These are phyloP conservation scores for Cheilosia vulpina DNA, from an alignment of 2,888 invertebrate species.

Conservation along the genomic window DNA sequence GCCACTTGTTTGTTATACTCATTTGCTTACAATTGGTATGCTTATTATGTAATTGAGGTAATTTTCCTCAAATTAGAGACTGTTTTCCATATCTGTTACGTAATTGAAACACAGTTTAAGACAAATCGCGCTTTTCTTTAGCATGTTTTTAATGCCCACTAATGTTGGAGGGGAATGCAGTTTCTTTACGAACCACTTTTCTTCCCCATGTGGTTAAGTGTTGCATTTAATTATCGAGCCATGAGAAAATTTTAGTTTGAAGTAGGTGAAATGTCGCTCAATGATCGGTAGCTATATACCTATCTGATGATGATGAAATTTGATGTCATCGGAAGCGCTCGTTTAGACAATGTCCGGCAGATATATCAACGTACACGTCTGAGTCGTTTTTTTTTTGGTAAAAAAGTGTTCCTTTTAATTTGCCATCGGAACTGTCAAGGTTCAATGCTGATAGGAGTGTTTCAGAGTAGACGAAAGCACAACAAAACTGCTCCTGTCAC, in stretches of 20 bases:
- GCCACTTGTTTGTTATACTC: neutral
- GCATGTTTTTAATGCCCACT: neutral
- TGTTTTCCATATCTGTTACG: constrained; percentile 1
- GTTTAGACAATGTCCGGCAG: no score
- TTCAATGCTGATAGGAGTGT: no score
- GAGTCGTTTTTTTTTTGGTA: no score
- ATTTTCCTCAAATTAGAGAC: neutral
- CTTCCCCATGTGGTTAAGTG: neutral
- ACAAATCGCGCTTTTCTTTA: constrained; percentile 13
- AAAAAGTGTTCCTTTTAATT: no score
- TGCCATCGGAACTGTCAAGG: no score
- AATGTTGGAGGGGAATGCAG: neutral
- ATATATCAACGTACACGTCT: no score
- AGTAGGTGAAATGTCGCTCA: no score
- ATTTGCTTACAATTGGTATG: constrained; percentile 3
- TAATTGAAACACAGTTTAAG: constrained; percentile 18
- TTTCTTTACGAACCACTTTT: neutral
- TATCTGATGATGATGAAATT: no score
- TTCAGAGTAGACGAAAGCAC: no score
- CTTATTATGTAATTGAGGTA: constrained; percentile 9
- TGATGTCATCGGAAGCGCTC: no score
- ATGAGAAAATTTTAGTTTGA: constrained; percentile 1
- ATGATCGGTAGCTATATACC: no score
- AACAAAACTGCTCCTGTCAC: no score
- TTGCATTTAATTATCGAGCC: constrained; percentile 21